Conservation (phyloP, 2,113 vertebrate species). For the Halcyon senegalensis region DNA sequence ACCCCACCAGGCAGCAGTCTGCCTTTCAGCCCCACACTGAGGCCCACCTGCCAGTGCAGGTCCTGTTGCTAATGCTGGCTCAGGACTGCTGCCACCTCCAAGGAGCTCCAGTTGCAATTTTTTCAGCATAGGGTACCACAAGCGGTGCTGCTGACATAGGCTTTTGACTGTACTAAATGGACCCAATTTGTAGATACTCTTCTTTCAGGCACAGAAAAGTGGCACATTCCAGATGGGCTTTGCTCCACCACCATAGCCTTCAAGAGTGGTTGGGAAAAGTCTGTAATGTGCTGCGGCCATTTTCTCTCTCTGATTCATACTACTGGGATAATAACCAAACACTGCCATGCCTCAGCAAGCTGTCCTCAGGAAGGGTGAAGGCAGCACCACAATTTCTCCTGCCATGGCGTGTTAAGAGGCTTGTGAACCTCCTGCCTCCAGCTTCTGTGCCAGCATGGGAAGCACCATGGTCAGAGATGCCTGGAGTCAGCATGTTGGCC, state of each 20-base stretch:
- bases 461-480: fast-evolving
- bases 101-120: not conserved
- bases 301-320: not conserved
- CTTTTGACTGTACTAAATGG: not conserved
- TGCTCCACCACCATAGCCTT: not conserved
- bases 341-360: not conserved
- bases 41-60: not conserved
- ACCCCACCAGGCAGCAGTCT: not conserved
- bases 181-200: not conserved
- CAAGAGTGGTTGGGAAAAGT: not conserved
- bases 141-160: not conserved
- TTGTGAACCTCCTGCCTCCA: not conserved
- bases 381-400: not conserved
- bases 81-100: not conserved
- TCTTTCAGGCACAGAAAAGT: not conserved
- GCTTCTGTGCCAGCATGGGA: not conserved
- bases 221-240: not conserved
- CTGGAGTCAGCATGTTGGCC: not conserved
- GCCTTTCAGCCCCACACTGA: not conserved
- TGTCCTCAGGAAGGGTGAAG: not conserved
- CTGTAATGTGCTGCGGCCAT: not conserved
- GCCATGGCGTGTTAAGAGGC: not conserved
- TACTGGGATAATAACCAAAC: not conserved
- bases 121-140: not conserved
- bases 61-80: not conserved